Percentiles rank a stretch among this genome's conserved stretches.
phyloP scores from a whole-genome alignment of 1,140 invertebrate species.

The Lepidurus apus region DNA sequence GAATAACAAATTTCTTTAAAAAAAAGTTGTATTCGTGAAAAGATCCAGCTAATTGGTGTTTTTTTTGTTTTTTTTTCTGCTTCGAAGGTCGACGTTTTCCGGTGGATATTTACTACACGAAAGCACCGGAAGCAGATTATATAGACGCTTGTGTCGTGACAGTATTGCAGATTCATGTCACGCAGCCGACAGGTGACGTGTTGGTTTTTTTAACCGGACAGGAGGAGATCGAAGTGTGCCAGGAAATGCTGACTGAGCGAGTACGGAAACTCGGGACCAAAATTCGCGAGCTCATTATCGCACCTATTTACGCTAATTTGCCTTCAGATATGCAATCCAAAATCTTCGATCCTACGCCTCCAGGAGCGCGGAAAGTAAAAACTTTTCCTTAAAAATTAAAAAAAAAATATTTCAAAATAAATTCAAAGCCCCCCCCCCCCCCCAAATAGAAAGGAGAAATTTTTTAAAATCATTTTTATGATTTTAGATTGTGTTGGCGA shows the following conservation, averaged over 20 bases:
- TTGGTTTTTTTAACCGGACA: slow-evolving; percentile 92
- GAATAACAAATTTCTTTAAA: background rate
- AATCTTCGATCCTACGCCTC: slow-evolving; percentile 93
- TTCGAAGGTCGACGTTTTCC: slow-evolving; percentile 58
- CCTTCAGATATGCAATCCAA: slow-evolving; percentile 98
- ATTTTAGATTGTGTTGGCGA: slow-evolving; percentile 81
- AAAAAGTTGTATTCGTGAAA: background rate
- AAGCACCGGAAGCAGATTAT: slow-evolving; percentile 97
- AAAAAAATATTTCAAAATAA: too few species aligned
- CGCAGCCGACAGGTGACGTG: slow-evolving; percentile 90
- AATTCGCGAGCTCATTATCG: slow-evolving; percentile 84
- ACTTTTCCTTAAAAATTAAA: background rate
- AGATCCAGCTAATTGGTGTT: slow-evolving; percentile 23
- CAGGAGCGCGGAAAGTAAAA: slow-evolving; percentile 74
- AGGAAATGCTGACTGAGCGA: slow-evolving; percentile 86
- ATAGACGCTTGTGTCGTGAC: slow-evolving; percentile 95
- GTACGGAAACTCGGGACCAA: slow-evolving; percentile 84
- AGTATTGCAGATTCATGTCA: slow-evolving; percentile 94
- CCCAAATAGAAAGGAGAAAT: background rate
- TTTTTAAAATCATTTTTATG: slow-evolving; percentile 10
- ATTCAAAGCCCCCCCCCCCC: too few species aligned
- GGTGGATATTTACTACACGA: slow-evolving; percentile 97
- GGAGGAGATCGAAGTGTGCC: slow-evolving; percentile 93
- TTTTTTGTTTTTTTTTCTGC: slow-evolving; percentile 27
- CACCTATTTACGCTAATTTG: slow-evolving; percentile 97